These are phyloP conservation scores for Phallusia fumigata DNA, from an alignment of 23 tunicate species.

Conservation along the genomic window DNA sequence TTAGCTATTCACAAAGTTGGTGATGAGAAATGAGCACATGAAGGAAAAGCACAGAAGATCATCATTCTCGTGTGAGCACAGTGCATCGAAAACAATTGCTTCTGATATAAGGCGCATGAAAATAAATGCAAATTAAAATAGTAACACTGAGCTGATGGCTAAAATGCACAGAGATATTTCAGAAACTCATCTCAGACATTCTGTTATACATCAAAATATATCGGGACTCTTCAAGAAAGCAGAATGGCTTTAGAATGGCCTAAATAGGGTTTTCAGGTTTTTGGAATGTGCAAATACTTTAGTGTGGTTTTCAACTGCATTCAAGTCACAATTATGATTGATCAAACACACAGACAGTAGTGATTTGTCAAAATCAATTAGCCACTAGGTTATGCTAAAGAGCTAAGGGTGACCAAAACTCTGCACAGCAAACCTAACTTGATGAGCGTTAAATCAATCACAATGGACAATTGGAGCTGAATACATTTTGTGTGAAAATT, in stretches of 20 bases:
- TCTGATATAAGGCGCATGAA: neutral
- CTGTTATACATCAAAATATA: too few species aligned
- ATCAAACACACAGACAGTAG: neutral
- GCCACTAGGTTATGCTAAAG: too few species aligned
- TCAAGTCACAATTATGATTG: neutral
- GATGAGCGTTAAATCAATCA: too few species aligned
- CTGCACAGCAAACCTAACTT: too few species aligned
- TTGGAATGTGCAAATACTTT: neutral
- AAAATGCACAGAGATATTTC: too few species aligned
- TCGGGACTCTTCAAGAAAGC: too few species aligned
- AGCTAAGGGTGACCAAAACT: too few species aligned
- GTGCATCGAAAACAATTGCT: conserved; percentile 8
- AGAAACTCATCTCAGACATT: too few species aligned
- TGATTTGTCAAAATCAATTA: too few species aligned
- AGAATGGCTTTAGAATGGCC: too few species aligned
- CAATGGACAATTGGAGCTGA: too few species aligned
- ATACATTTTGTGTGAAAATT: too few species aligned
- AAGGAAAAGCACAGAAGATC: neutral
- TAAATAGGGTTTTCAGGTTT: neutral
- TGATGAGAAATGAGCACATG: neutral
- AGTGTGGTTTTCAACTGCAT: neutral
- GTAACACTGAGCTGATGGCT: neutral
- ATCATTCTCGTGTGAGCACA: neutral
- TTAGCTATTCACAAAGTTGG: conserved; percentile 1
- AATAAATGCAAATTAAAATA: neutral